Base-by-base conservation (phyloP, 64 coral and sea anemone genomes). In the Hydrozoanthus tunicans region DNA sequence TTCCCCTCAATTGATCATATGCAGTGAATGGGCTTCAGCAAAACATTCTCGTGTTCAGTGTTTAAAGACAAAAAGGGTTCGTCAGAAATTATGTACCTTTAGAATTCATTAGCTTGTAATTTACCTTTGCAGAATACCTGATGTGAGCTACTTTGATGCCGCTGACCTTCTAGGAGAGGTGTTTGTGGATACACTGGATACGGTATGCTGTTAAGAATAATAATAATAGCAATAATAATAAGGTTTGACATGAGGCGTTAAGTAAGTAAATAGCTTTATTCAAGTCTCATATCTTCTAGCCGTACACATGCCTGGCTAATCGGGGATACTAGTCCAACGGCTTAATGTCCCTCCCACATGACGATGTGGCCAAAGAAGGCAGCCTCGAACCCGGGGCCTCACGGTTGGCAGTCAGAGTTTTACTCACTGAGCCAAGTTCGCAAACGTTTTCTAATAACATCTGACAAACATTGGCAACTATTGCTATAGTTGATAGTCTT, bases 61-160 rank as follows among this genome's bases (percentile, higher is more conserved):
- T 43, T 43, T 43, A 43, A 43, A 43, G 32, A 43, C 32, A 2
- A 43, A 43, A 43, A 43, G 32, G 32, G 32, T 43, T 43, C 64
- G 4, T 0, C 10, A 15, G 64, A 17, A 17, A 66, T 4, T 4
- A 3, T 11, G 12, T 73, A 5, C 26, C 8, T 25, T 73, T 5
- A 6, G 55, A 55, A 24, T 59, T 12, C 4, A 69, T 70, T 10
- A 71, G 55, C 25, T 20, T 15, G 17, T 7, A 17, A 26, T 75
- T 71, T 55, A 55, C 11, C 4, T 59, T 71, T 82, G 3, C 77
- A 99, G 97, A 53, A 90, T 99, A 59, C 97, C 97, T 76, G 97
- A 99, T 81, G 79, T 93, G 12, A 99, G 97, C 60, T 99, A 99
- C 67, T 94, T 99, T 77, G 97, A 99, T 91, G 94, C 97, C 43